A percentile compares a stretch with the other conserved stretches of the same genome.
Evolutionary conservation across 2,888 invertebrate genomes (phyloP).

Genomic region (Congeria kusceri): DNA sequence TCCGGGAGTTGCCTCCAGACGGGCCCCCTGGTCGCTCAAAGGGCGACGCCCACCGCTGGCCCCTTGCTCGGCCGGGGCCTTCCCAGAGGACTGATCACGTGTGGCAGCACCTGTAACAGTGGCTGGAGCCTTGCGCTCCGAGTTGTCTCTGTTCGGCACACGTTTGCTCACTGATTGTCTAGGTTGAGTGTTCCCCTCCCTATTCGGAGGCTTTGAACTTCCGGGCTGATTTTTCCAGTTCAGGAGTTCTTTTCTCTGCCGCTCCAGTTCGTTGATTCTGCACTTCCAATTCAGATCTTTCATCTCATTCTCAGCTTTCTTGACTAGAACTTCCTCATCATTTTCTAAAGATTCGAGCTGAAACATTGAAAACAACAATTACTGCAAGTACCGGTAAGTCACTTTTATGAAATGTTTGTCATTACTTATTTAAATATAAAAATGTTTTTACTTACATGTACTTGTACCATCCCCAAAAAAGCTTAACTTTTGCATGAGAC

Average conservation of each 20-base stretch:
- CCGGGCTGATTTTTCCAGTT: conserved; percentile 54
- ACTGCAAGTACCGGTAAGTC: background rate
- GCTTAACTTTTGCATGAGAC: too few species aligned
- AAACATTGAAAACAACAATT: conserved; percentile 10
- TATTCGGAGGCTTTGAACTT: conserved; percentile 58
- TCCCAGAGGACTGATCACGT: conserved; percentile 53
- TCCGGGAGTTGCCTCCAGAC: conserved; percentile 47
- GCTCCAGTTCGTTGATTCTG: conserved; percentile 66
- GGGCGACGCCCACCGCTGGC: conserved; percentile 57
- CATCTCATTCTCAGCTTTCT: conserved; percentile 69
- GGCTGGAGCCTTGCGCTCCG: conserved; percentile 50
- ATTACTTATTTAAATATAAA: too few species aligned
- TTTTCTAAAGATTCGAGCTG: conserved; percentile 75
- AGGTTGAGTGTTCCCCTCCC: conserved; percentile 52
- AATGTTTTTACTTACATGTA: too few species aligned
- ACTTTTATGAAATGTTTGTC: background rate
- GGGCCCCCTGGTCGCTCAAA: conserved; percentile 72
- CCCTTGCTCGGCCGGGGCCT: conserved; percentile 29
- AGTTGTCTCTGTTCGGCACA: conserved; percentile 44
- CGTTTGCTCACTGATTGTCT: conserved; percentile 58
- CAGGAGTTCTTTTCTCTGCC: conserved; percentile 63
- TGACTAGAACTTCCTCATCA: conserved; percentile 72
- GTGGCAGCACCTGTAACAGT: conserved; percentile 48
- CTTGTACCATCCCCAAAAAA: too few species aligned
- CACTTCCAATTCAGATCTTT: conserved; percentile 70